Base-by-base conservation (phyloP, 2,113 vertebrate species). In the Dipodomys merriami region DNA sequence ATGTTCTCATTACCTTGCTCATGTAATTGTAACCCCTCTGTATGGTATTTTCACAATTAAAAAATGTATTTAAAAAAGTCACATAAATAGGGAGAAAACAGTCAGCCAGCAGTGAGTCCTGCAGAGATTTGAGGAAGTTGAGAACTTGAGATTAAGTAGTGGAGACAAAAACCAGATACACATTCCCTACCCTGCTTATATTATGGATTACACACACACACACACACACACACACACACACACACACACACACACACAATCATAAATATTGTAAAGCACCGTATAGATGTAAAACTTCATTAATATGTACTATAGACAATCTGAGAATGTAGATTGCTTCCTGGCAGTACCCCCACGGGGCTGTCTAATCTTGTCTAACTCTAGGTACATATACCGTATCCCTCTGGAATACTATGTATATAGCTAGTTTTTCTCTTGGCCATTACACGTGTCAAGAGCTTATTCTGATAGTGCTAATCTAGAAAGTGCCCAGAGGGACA, bases 401-500 rank as follows among this genome's bases (percentile, higher is more conserved):
- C 30, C 62, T 77, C 64, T 25, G 23, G 18, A 78, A 74, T 18
- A 35, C 20, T 13, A 33, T 27, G 27, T n/a, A n/a, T n/a, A n/a
- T n/a, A n/a, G n/a, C 57, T 44, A 84, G 64, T n/a, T 33, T 85
- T 30, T 85, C 72, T 85, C 39, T 65, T 69, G 46, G 83, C 23
- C 68, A 53, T 60, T 46, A 19, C 85, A 85, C 0, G 2, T 85
- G 53, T 33, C 30, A 72, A 73, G 69, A 23, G 30, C 39, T 86
- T 88, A 68, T 71, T 46, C 25, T 78, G 57, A 60, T 29, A 49
- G 19, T 16, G 46, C 30, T 23, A 22, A 39, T 53, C 44, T 15
- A 81, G 44, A 90, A 82, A 89, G 29, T 67, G 27, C 88, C 88
- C 71, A 80, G 53, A 95, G 90, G 71, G 29, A 91, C 62, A 65